Evolutionary conservation across 2,888 invertebrate genomes (phyloP).

Genomic region (Megalurothrips usitatus): DNA sequence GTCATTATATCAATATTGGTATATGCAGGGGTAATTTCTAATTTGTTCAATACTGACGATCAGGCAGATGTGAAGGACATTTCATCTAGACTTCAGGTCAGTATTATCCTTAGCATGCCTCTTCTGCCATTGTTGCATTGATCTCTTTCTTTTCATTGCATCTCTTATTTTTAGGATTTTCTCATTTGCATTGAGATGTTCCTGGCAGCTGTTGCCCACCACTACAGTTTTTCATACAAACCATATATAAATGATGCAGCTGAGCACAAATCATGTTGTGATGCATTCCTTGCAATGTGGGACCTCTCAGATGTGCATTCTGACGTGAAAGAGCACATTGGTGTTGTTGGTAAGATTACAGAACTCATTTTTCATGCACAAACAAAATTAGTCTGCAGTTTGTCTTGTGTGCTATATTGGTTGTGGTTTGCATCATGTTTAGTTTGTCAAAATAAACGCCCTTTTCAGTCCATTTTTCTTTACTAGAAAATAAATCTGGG

Average conservation of each 20-base stretch:
- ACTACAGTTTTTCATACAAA: slow-evolving; percentile 91
- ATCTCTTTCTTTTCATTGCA: slow-evolving; percentile 33
- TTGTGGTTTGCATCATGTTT: too few relatives aligned
- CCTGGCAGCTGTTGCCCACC: slow-evolving; percentile 89
- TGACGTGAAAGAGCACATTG: slow-evolving; percentile 88
- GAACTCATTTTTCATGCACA: neutral
- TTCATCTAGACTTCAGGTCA: slow-evolving; percentile 77
- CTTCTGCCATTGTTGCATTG: neutral
- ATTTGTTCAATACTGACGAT: slow-evolving; percentile 65
- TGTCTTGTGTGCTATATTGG: neutral
- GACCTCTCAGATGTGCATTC: slow-evolving; percentile 93
- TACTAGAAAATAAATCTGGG: slow-evolving; percentile 24
- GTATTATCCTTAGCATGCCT: slow-evolving; percentile 31
- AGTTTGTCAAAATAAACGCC: neutral
- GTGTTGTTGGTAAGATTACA: slow-evolving; percentile 68
- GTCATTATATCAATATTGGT: slow-evolving; percentile 83
- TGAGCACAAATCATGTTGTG: slow-evolving; percentile 57
- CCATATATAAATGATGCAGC: slow-evolving; percentile 54
- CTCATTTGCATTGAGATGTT: slow-evolving; percentile 98
- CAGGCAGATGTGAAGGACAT: slow-evolving; percentile 65
- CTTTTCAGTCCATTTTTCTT: slow-evolving; percentile 23
- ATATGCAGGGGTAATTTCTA: slow-evolving; percentile 73
- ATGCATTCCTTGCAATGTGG: slow-evolving; percentile 88
- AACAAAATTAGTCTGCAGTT: too few relatives aligned
- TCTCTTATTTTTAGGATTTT: slow-evolving; percentile 68